phyloP scores from a whole-genome alignment of 2,888 invertebrate species.

The Xanthorhoe spadicearia region DNA sequence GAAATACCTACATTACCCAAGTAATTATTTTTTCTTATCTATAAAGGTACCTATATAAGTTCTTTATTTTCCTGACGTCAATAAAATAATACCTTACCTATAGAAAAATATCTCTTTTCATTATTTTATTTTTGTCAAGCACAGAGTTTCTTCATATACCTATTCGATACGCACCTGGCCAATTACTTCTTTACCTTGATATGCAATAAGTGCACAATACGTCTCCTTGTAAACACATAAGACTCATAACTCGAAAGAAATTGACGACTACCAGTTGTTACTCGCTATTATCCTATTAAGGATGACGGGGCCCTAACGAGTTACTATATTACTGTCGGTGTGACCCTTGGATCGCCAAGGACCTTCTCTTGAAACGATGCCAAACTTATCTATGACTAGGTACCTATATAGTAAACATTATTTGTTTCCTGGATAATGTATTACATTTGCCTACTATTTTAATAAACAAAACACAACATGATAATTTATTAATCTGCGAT shows the following conservation, averaged over 20 bases:
- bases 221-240: slow-evolving; percentile 4
- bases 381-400: slow-evolving; percentile 21
- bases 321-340: slow-evolving; percentile 15
- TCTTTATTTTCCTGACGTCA: no score
- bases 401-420: slow-evolving; percentile 16
- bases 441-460: not conserved
- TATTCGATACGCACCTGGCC: not conserved
- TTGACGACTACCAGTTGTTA: slow-evolving; percentile 13
- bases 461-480: not conserved
- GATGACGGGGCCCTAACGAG: slow-evolving; percentile 37
- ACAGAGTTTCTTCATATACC: not conserved
- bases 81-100: no score
- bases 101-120: no score
- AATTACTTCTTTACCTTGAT: slow-evolving; percentile 2
- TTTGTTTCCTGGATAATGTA: slow-evolving; percentile 20
- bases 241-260: slow-evolving; percentile 4
- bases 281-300: slow-evolving; percentile 76
- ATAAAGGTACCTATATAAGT: no score
- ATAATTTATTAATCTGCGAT: slow-evolving; percentile 16
- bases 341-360: slow-evolving; percentile 34
- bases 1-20: not conserved
- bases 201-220: not conserved
- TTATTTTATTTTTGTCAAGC: no score
- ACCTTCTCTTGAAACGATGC: slow-evolving; percentile 34
- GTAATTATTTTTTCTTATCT: no score